These are phyloP conservation scores for Paratrypauchen microcephalus DNA, from an alignment of 2,797 vertebrate genomes.

Conservation along the genomic window DNA sequence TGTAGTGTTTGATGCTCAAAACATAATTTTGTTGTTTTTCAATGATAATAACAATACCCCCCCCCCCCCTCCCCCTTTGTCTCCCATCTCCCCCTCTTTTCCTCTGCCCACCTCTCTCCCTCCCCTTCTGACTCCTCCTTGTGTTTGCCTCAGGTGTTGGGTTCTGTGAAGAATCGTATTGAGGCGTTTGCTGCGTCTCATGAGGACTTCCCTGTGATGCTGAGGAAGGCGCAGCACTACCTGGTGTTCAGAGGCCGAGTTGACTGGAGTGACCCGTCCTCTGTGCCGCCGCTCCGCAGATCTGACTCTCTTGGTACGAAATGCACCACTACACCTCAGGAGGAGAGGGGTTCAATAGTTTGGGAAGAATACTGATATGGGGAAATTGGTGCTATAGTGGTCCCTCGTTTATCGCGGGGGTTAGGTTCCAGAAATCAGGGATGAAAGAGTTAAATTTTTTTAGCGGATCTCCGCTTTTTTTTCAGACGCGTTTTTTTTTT, in stretches of 20 bases:
- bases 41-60: too few species aligned
- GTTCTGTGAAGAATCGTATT: slow-evolving; percentile 95
- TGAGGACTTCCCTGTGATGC: slow-evolving; percentile 90
- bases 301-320: slow-evolving; percentile 84
- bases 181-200: slow-evolving; percentile 90
- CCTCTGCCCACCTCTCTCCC: too few species aligned
- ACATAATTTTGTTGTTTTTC: too few species aligned
- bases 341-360: not conserved
- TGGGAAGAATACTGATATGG: not conserved
- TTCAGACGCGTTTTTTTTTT: too few species aligned
- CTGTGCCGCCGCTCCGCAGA: slow-evolving; percentile 80
- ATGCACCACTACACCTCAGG: not conserved
- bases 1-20: too few species aligned
- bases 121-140: too few species aligned
- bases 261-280: slow-evolving; percentile 83
- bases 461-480: too few species aligned
- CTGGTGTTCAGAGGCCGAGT: slow-evolving; percentile 88
- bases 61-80: too few species aligned
- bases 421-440: too few species aligned
- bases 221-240: slow-evolving; percentile 92
- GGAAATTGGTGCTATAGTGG: not conserved
- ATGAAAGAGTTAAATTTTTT: too few species aligned
- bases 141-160: slow-evolving; percentile 82
- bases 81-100: too few species aligned
- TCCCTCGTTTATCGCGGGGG: too few species aligned